phyloP scores from a whole-genome alignment of 1,140 invertebrate species.

The Rhyzopertha dominica region DNA sequence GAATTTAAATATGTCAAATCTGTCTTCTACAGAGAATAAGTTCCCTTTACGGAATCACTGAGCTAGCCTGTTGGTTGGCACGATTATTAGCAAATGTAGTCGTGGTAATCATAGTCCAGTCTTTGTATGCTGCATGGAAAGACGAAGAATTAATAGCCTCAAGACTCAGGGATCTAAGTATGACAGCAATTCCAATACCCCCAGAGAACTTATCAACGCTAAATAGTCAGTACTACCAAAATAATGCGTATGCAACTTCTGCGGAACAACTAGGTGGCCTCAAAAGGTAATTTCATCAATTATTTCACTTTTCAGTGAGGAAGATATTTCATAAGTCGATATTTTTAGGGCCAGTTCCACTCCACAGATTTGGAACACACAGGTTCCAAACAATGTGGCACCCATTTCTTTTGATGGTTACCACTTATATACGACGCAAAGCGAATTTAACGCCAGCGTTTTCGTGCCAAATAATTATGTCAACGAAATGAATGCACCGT shows the following conservation, averaged over 20 bases:
- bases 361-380: constrained; percentile 36
- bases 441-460: constrained; percentile 56
- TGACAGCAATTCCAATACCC: constrained; percentile 39
- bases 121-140: constrained; percentile 53
- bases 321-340: constrained; percentile 8
- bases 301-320: background rate
- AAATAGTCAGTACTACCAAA: constrained; percentile 38
- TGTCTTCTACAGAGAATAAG: constrained; percentile 51
- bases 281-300: constrained; percentile 28
- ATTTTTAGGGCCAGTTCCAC: constrained; percentile 32
- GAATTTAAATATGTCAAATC: no score
- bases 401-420: constrained; percentile 32
- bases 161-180: constrained; percentile 44
- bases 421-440: constrained; percentile 46
- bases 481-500: constrained; percentile 14
- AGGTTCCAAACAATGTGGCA: constrained; percentile 30
- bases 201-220: constrained; percentile 24
- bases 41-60: constrained; percentile 56
- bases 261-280: constrained; percentile 35
- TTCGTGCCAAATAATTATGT: constrained; percentile 46
- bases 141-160: constrained; percentile 47
- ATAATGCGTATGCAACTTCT: constrained; percentile 38
- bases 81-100: constrained; percentile 54
- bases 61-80: constrained; percentile 56
- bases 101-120: constrained; percentile 57